A percentile compares a stretch with the other conserved stretches of the same genome.
Conservation (phyloP, 2,113 vertebrate species). For the Phycodurus eques region DNA sequence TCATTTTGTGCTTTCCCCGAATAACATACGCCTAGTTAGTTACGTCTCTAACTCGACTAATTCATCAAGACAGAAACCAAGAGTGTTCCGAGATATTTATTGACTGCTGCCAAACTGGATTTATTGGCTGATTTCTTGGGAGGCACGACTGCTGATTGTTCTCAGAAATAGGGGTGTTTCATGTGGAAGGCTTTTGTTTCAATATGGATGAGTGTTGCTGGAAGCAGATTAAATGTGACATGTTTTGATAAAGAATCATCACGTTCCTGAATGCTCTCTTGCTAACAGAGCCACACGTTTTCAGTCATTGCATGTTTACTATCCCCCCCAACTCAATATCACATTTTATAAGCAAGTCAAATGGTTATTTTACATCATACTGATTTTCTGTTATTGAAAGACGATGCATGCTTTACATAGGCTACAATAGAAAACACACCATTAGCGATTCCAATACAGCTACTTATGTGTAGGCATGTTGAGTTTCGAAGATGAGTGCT, state of each 20-base stretch:
- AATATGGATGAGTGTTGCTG: slow-evolving; percentile 26
- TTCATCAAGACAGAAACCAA: slow-evolving; percentile 26
- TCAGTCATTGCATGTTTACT: slow-evolving; percentile 33
- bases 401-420: slow-evolving; percentile 51
- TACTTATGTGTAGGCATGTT: slow-evolving; percentile 36
- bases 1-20: slow-evolving; percentile 40
- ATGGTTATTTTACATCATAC: slow-evolving; percentile 18
- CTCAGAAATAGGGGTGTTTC: slow-evolving; percentile 30
- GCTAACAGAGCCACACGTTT: slow-evolving; percentile 29
- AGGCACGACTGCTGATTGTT: slow-evolving; percentile 31
- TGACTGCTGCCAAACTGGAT: slow-evolving; percentile 44
- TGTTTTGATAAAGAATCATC: slow-evolving; percentile 36
- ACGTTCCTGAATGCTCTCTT: slow-evolving; percentile 16
- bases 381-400: slow-evolving; percentile 29
- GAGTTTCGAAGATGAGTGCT: slow-evolving; percentile 25
- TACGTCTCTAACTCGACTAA: slow-evolving; percentile 46
- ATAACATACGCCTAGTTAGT: slow-evolving; percentile 31
- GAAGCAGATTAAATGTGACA: slow-evolving; percentile 43
- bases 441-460: slow-evolving; percentile 22
- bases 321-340: slow-evolving; percentile 25
- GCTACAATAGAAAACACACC: slow-evolving; percentile 28
- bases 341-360: slow-evolving; percentile 26
- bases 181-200: slow-evolving; percentile 25
- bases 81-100: slow-evolving; percentile 30
- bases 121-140: slow-evolving; percentile 30